phyloP scores from a whole-genome alignment of 92 coral and sea anemone species.

The Hydrozoanthus gracilis region DNA sequence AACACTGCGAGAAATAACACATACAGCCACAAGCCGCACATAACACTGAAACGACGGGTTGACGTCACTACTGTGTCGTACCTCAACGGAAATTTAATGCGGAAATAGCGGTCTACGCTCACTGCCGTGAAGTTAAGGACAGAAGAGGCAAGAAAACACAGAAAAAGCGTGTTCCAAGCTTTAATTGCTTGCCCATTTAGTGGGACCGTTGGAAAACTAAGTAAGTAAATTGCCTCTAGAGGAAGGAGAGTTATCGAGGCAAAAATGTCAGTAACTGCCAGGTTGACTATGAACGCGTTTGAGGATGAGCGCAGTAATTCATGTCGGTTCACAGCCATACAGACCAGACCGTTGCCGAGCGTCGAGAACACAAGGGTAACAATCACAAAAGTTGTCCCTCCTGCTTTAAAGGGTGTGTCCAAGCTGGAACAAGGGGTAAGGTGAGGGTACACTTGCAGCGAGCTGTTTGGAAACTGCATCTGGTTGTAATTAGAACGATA shows the following conservation, averaged over 20 bases:
- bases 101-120: constrained; percentile 58
- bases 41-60: constrained; percentile 4
- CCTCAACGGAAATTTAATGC: constrained; percentile 58
- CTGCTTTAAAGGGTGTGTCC: constrained; percentile 44
- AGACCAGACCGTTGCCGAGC: constrained; percentile 53
- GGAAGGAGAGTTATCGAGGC: constrained; percentile 54
- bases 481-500: background rate
- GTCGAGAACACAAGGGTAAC: constrained; percentile 41
- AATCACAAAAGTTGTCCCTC: constrained; percentile 44
- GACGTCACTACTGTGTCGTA: constrained; percentile 48
- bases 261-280: constrained; percentile 54
- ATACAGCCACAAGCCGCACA: constrained; percentile 51
- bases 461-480: constrained; percentile 40
- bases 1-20: constrained; percentile 37
- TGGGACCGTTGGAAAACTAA: constrained; percentile 52
- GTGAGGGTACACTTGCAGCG: background rate
- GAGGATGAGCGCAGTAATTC: constrained; percentile 48
- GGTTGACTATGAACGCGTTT: constrained; percentile 58
- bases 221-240: constrained; percentile 48
- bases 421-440: constrained; percentile 40
- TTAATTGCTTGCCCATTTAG: constrained; percentile 48
- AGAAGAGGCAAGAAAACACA: constrained; percentile 54
- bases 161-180: constrained; percentile 51
- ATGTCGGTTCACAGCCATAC: constrained; percentile 52
- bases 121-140: constrained; percentile 70